Base-by-base conservation (phyloP, 2,797 vertebrate species). In the Eulemur mongoz region DNA sequence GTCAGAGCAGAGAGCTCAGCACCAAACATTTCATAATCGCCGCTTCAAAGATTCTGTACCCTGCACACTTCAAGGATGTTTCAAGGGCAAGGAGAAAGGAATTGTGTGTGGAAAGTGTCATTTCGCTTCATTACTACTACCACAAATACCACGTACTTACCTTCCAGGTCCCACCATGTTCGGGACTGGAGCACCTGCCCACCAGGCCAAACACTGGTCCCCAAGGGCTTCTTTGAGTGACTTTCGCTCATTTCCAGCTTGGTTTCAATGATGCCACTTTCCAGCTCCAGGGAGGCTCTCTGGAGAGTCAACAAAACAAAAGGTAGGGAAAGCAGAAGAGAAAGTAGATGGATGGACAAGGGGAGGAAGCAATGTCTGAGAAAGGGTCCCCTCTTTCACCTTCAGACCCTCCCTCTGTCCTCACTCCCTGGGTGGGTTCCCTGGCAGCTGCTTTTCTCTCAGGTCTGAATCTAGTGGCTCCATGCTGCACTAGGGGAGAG, bases 171-270 rank as follows among this genome's bases (percentile, higher is more conserved):
- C 50, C 72, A 12, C 20, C 5, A 22, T 20, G 27, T 7, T 43
- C 18, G 0, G 14, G 5, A 5, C 40, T 17, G 5, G 20, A 27
- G 9, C 5, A 0, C 30, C 7, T 12, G 8, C 2, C 0, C 30
- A n/a, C 22, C 10, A 9, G 45, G n/a, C 72, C 59, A 20, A 0
- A 12, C 0, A 40, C 40, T 50, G n/a, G 57, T 54, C 23, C n/a
- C 54, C 23, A 10, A 81, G 15, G 43, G 43, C 35, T 73, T 63
- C 17, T 35, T n/a, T 8, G 27, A 65, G 25, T 11, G 25, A 43
- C 50, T 10, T 25, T 30, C 1, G 23, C 67, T 40, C 63, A n/a
- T 40, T 59, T 54, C 45, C 4, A 4, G 7, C 2, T 7, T 3
- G 14, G 20, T 57, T 67, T 45, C 48, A 50, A 10, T 48, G 30